phyloP scores from a whole-genome alignment of 2,113 vertebrate genomes.

The Dolichotis patagonum region DNA sequence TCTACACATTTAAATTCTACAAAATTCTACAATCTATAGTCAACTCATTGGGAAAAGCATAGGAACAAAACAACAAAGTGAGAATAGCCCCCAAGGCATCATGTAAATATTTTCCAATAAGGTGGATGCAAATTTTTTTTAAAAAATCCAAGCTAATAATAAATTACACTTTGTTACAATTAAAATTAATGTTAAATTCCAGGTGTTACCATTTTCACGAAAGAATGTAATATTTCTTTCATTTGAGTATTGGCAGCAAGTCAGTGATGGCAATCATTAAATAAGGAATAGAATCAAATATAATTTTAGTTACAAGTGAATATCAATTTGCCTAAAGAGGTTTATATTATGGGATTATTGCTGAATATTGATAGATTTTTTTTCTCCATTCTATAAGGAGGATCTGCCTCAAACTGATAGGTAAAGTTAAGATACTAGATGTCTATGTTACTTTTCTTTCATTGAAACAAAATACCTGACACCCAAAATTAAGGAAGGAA shows the following conservation, averaged over 20 bases:
- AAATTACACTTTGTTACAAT: background rate
- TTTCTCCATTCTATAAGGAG: background rate
- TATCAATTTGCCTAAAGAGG: background rate
- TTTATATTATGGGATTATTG: background rate
- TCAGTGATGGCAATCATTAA: background rate
- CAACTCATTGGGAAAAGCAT: background rate
- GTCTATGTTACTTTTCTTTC: too few species aligned
- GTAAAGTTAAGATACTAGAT: background rate
- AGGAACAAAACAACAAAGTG: background rate
- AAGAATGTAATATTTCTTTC: background rate
- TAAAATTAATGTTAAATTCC: slow-evolving; percentile 1
- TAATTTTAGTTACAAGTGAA: background rate
- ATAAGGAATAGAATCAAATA: background rate
- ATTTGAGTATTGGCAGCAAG: background rate
- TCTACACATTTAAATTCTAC: background rate
- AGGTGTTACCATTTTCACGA: background rate
- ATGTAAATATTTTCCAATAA: background rate
- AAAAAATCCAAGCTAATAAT: background rate
- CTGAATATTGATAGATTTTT: background rate
- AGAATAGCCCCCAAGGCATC: background rate
- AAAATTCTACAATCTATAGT: background rate
- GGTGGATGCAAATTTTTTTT: background rate
- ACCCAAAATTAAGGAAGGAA: too few species aligned
- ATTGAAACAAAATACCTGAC: too few species aligned
- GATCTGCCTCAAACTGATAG: background rate